Conservation (phyloP, 1,140 invertebrate genomes). For the Aradophagus sp. region DNA sequence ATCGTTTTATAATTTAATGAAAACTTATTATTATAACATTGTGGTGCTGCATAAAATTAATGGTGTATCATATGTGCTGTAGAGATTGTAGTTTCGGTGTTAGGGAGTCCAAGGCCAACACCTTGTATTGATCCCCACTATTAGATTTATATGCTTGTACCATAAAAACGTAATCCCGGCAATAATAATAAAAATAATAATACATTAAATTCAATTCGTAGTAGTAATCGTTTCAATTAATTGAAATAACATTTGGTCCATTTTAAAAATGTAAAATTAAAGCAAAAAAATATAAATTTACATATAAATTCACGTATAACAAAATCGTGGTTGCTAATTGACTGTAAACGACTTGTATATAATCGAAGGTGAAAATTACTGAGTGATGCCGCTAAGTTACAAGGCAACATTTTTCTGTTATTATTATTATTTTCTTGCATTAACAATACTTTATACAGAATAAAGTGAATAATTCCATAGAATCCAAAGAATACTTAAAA, state of each 20-base stretch:
- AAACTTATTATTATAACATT: slow-evolving; percentile 41
- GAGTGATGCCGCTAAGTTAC: too few species aligned
- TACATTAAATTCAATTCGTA: slow-evolving; percentile 29
- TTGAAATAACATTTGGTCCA: slow-evolving; percentile 31
- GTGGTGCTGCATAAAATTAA: slow-evolving; percentile 47
- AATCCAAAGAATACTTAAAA: too few species aligned
- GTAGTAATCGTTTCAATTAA: slow-evolving; percentile 43
- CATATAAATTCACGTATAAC: slow-evolving; percentile 7
- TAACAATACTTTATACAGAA: too few species aligned
- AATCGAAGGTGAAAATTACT: too few species aligned
- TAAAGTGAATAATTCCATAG: too few species aligned
- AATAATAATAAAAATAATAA: slow-evolving; percentile 32
- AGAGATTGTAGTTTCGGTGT: slow-evolving; percentile 68
- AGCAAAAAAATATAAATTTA: slow-evolving; percentile 14
- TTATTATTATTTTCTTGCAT: too few species aligned
- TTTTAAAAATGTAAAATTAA: slow-evolving; percentile 17
- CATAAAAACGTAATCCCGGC: slow-evolving; percentile 19
- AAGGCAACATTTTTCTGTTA: too few species aligned
- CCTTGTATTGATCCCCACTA: slow-evolving; percentile 66
- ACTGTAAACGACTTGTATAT: too few species aligned
- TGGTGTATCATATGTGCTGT: slow-evolving; percentile 53
- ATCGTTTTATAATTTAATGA: slow-evolving; percentile 23
- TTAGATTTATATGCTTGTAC: slow-evolving; percentile 20
- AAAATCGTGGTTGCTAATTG: too few species aligned
- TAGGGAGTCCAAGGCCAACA: slow-evolving; percentile 71